Base-by-base conservation (phyloP, 2,888 invertebrate species). In the Liposcelis brunnea region DNA sequence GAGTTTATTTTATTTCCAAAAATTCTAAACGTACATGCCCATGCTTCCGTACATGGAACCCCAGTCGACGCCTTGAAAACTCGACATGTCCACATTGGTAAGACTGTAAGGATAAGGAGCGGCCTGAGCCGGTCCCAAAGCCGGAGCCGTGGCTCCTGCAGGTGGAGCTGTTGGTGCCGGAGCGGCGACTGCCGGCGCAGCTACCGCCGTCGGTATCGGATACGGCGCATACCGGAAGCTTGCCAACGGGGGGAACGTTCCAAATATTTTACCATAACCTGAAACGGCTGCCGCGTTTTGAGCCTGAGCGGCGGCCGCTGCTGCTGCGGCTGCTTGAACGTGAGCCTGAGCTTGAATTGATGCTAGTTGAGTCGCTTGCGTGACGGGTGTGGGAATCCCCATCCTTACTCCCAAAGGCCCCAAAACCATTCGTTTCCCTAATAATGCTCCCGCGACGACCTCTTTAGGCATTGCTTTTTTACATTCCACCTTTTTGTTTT, bases 381-480 rank as follows among this genome's bases (percentile, higher is more conserved):
- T 62, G 55, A 68, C 56, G 53, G 53, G 64, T 62, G 77, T 69
- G 58, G 75, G 74, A 1, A 74, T 71, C 54, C 72, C 65, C 67
- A 82, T 61, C 57, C 68, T 72, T 63, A 70, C 74, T 55, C 82
- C 82, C 42, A 83, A 62, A 7, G 81, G 73, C 55, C 82, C 80
- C 52, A 80, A 62, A 60, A 78, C 75, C 51, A 80, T 70, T 50
- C 80, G 68, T 56, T 80, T 79, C 48, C 78, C 76, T 21, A 52
- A 43, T n/a, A 75, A 72, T 47, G 76, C 74, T 4, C 78, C 77
- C 52, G 78, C 77, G 0, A 87, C 86, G 0, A 85, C 82, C 58
- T 89, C 87, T 61, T 87, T 87, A 18, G 89, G 87, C 67, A 87
- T 87, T 2, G 89, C 87, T 61, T 87, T 85, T 66, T 89, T 89